Evolutionary conservation across 2,797 vertebrate species (phyloP).

Genomic region (Hippopotamyrus pictus): DNA sequence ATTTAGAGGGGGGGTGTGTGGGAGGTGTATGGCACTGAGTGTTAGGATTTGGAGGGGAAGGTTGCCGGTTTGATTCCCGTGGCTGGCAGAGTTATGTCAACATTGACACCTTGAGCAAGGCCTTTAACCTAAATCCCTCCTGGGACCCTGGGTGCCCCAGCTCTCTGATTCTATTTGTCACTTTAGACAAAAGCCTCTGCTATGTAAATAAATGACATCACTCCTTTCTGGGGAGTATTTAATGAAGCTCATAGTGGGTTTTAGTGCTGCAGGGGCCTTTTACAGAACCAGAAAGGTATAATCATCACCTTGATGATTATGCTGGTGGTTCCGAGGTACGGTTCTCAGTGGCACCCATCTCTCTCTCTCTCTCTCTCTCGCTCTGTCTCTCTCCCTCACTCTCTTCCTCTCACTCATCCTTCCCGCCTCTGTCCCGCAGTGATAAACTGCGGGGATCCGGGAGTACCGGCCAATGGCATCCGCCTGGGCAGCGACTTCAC

Average conservation of each 20-base stretch:
- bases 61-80: background rate
- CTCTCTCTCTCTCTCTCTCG: background rate
- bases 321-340: background rate
- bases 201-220: background rate
- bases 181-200: background rate
- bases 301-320: background rate
- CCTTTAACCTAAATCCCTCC: background rate
- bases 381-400: background rate
- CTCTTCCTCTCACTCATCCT: background rate
- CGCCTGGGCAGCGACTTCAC: conserved; percentile 80
- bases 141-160: background rate
- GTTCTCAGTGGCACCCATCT: background rate
- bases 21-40: background rate
- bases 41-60: background rate
- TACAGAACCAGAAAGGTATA: background rate
- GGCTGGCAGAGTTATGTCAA: background rate
- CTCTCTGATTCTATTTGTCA: background rate
- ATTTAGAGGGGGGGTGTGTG: background rate
- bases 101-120: background rate
- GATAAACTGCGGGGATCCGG: conserved; percentile 93
- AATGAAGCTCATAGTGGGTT: background rate
- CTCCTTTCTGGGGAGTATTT: background rate
- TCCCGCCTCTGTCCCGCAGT: conserved; percentile 54
- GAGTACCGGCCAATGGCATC: conserved; percentile 86
- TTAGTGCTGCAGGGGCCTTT: background rate